Evolutionary conservation across 1,140 invertebrate genomes (phyloP).

Genomic region (Ceratosolen solmsi): DNA sequence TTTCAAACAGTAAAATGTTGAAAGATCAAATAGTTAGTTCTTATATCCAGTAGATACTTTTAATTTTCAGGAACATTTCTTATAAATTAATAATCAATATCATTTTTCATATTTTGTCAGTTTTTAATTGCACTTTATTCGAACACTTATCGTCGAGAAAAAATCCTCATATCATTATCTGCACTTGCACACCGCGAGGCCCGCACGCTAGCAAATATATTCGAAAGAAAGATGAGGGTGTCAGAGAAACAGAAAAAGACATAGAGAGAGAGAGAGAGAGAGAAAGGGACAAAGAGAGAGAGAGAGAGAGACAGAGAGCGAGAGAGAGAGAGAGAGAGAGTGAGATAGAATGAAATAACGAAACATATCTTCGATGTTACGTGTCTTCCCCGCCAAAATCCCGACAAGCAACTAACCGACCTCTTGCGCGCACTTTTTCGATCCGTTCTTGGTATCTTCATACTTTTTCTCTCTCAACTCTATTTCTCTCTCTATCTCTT

Average conservation of each 20-base stretch:
- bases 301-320: not conserved
- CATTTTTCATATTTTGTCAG: no score
- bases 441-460: slow-evolving; percentile 23
- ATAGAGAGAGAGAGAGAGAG: not conserved
- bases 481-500: slow-evolving; percentile 15
- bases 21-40: not conserved
- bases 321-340: not conserved
- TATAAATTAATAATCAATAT: not conserved
- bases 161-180: not conserved
- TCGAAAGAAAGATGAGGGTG: not conserved
- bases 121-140: not conserved
- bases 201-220: no score
- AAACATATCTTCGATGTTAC: slow-evolving; percentile 1
- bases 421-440: slow-evolving; percentile 41
- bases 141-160: not conserved
- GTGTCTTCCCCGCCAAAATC: slow-evolving; percentile 46
- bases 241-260: not conserved
- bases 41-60: not conserved
- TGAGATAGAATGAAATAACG: not conserved
- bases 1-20: no score
- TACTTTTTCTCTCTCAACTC: slow-evolving; percentile 22
- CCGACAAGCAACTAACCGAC: slow-evolving; percentile 43
- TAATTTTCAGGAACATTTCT: not conserved
- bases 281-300: not conserved
- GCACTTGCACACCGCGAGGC: not conserved